Conservation (phyloP, 2,888 invertebrate species). For the Artemia sp. region DNA sequence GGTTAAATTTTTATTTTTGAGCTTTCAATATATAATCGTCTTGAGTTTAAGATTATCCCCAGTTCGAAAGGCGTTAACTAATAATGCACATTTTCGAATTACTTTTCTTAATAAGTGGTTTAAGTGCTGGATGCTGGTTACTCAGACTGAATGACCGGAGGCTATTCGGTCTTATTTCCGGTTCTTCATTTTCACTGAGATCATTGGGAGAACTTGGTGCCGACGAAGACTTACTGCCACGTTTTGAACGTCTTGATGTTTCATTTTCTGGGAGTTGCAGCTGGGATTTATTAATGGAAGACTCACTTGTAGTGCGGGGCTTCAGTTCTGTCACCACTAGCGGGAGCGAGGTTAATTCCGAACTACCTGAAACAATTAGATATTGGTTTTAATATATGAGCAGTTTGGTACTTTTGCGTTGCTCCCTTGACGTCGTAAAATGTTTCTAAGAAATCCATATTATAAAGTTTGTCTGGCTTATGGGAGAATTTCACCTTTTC, state of each 20-base stretch:
- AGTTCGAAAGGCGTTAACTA: background rate
- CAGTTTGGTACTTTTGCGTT: too few species aligned
- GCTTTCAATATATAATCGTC: too few species aligned
- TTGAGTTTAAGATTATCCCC: too few species aligned
- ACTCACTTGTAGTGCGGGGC: background rate
- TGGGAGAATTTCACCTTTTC: too few species aligned
- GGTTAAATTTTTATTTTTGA: too few species aligned
- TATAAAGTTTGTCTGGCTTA: too few species aligned
- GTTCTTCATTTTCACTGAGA: constrained; percentile 8
- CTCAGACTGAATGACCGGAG: constrained; percentile 21
- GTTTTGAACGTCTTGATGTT: background rate
- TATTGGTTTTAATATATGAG: too few species aligned
- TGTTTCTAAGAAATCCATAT: too few species aligned
- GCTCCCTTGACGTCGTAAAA: too few species aligned
- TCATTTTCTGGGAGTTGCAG: background rate
- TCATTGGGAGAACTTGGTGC: background rate
- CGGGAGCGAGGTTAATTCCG: background rate
- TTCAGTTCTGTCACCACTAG: background rate
- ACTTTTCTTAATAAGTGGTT: constrained; percentile 15
- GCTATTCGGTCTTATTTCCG: constrained; percentile 11
- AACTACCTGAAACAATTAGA: background rate
- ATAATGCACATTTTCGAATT: constrained; percentile 18
- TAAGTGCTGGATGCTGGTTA: constrained; percentile 18
- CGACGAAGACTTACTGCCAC: background rate
- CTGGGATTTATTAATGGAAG: background rate